phyloP scores from a whole-genome alignment of 1,140 invertebrate genomes.

The Cylas formicarius region DNA sequence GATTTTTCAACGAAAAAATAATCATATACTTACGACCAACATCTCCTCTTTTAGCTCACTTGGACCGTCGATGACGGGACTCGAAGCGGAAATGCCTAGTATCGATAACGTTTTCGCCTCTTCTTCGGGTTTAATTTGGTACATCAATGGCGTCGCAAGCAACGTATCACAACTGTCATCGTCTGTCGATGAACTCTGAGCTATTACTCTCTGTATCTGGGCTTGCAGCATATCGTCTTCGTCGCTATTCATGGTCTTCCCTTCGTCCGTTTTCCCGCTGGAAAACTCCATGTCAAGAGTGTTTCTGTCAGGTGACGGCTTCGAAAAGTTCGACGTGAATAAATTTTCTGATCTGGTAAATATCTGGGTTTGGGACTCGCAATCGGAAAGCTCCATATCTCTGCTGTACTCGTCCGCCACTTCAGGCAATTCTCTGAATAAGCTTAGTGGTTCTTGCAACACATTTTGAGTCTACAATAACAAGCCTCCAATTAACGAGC shows the following conservation, averaged over 20 bases:
- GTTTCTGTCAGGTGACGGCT: conserved; percentile 35
- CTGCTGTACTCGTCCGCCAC: conserved; percentile 47
- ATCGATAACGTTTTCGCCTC: too few relatives aligned
- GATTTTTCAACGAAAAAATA: too few relatives aligned
- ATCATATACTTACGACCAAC: too few relatives aligned
- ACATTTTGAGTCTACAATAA: conserved; percentile 12
- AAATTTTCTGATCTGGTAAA: conserved; percentile 52
- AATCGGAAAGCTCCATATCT: conserved; percentile 48
- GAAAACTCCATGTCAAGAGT: conserved; percentile 40
- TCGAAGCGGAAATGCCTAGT: too few relatives aligned
- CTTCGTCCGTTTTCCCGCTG: conserved; percentile 32
- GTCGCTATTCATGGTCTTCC: conserved; percentile 36
- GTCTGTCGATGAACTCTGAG: conserved; percentile 40
- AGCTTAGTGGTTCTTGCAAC: conserved; percentile 30
- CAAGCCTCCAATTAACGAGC: background rate
- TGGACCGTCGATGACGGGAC: too few relatives aligned
- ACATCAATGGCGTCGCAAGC: too few relatives aligned
- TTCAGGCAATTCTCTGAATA: conserved; percentile 39
- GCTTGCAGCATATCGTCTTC: conserved; percentile 51
- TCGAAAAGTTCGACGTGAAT: conserved; percentile 44
- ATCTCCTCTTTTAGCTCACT: too few relatives aligned
- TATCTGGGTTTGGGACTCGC: conserved; percentile 49
- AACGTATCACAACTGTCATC: conserved; percentile 41
- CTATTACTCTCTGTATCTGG: conserved; percentile 44
- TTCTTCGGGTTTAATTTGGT: too few relatives aligned